phyloP scores from a whole-genome alignment of 2,888 invertebrate genomes.

The Scaptomyza polygonia region DNA sequence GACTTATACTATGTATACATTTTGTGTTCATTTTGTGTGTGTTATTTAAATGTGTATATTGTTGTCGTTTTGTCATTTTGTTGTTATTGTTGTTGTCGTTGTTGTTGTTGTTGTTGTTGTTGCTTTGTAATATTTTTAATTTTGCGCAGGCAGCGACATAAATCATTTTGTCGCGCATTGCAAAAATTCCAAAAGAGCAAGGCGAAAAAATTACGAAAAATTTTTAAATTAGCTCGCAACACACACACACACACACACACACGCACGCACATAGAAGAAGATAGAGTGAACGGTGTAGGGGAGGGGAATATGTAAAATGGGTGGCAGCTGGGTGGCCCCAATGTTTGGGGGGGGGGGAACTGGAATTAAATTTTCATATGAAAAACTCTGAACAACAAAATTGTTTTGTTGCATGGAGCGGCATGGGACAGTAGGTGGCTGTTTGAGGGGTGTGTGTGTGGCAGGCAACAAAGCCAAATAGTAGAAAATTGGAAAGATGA shows the following conservation, averaged over 20 bases:
- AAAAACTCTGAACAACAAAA: constrained; percentile 56
- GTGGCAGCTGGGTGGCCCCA: constrained; percentile 41
- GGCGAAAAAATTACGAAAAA: constrained; percentile 80
- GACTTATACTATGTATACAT: not conserved
- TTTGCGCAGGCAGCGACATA: constrained; percentile 80
- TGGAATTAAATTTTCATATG: constrained; percentile 79
- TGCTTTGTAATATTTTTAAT: constrained; percentile 78
- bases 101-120: constrained; percentile 40
- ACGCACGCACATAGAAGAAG: not conserved
- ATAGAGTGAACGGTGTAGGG: constrained; percentile 28
- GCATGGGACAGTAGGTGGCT: constrained; percentile 5
- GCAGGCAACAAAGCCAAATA: constrained; percentile 71
- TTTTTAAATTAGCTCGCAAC: constrained; percentile 80
- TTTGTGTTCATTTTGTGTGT: constrained; percentile 51
- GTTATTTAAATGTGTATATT: constrained; percentile 75
- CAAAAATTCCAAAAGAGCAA: constrained; percentile 80
- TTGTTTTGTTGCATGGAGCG: not conserved
- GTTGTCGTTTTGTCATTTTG: constrained; percentile 55
- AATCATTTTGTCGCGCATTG: constrained; percentile 84
- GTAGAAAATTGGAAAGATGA: constrained; percentile 81
- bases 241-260: constrained; percentile 41
- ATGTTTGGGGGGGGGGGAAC: constrained; percentile 20
- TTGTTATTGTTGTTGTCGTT: constrained; percentile 40
- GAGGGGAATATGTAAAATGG: constrained; percentile 17
- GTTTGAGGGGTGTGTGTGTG: not conserved